These are phyloP conservation scores for Paramormyrops kingsleyae DNA, from an alignment of 2,113 vertebrate species.

Conservation along the genomic window DNA sequence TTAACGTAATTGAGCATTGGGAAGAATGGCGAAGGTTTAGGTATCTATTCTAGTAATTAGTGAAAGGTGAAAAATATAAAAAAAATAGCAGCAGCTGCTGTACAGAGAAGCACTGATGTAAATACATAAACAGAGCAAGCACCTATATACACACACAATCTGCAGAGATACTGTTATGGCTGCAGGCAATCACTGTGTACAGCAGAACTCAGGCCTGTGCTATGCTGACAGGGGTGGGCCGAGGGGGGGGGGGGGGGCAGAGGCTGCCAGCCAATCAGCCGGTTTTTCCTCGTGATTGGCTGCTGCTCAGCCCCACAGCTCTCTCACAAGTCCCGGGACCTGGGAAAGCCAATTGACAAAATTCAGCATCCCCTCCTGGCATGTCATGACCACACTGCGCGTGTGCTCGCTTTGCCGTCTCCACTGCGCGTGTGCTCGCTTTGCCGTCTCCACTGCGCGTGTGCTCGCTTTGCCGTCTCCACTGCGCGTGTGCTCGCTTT, in stretches of 20 bases:
- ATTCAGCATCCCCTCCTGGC: not conserved
- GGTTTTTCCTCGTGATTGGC: not conserved
- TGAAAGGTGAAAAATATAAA: not conserved
- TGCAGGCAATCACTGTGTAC: not conserved
- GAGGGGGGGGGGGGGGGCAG: not conserved
- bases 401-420: too few species aligned
- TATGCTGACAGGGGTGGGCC: not conserved
- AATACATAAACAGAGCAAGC: not conserved
- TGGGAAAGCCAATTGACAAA: not conserved
- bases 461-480: not conserved
- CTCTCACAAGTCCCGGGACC: not conserved
- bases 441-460: too few species aligned
- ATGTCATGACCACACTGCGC: not conserved
- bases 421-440: too few species aligned
- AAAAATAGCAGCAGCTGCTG: not conserved
- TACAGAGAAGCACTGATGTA: not conserved
- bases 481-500: too few species aligned
- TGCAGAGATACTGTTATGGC: not conserved
- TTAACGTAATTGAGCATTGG: not conserved
- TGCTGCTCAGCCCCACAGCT: not conserved
- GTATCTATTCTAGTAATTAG: not conserved
- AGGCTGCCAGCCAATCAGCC: not conserved
- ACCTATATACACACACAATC: not conserved
- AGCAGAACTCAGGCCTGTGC: not conserved
- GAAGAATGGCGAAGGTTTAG: not conserved